Conservation (phyloP, 2,888 invertebrate species). For the Heterodera filipjevi region DNA sequence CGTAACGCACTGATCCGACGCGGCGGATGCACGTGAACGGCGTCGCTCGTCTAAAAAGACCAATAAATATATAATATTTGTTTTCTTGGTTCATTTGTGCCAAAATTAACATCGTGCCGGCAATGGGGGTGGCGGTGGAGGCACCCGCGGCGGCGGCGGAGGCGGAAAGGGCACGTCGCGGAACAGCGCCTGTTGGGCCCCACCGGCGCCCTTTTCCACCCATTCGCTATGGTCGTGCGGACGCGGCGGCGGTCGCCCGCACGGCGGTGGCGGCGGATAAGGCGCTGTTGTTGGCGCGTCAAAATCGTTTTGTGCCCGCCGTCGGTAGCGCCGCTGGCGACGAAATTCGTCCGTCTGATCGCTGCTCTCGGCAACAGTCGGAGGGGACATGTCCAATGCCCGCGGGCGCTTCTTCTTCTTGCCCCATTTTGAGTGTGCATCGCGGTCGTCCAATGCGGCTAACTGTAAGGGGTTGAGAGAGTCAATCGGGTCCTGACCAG, state of each 20-base stretch:
- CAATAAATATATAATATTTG: background rate
- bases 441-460: no score
- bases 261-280: background rate
- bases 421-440: background rate
- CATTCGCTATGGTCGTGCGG: background rate
- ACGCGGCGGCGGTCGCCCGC: slow-evolving; percentile 16
- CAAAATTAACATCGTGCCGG: slow-evolving; percentile 8
- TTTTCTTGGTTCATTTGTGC: background rate
- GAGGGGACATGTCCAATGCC: background rate
- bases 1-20: background rate
- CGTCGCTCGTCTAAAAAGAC: slow-evolving; percentile 21
- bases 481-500: no score
- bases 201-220: background rate
- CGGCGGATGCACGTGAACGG: background rate
- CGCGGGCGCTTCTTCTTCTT: background rate
- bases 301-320: background rate
- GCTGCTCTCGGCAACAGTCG: background rate
- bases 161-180: slow-evolving; percentile 11
- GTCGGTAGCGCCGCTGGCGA: background rate
- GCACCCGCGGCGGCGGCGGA: slow-evolving; percentile 26
- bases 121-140: slow-evolving; percentile 20
- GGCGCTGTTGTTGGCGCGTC: background rate
- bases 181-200: slow-evolving; percentile 11
- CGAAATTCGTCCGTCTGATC: background rate
- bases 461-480: no score